Percentiles rank a stretch among this genome's conserved stretches.
These are phyloP conservation scores for Habrosyne pyritoides DNA, from an alignment of 2,888 invertebrate species.

Conservation along the genomic window DNA sequence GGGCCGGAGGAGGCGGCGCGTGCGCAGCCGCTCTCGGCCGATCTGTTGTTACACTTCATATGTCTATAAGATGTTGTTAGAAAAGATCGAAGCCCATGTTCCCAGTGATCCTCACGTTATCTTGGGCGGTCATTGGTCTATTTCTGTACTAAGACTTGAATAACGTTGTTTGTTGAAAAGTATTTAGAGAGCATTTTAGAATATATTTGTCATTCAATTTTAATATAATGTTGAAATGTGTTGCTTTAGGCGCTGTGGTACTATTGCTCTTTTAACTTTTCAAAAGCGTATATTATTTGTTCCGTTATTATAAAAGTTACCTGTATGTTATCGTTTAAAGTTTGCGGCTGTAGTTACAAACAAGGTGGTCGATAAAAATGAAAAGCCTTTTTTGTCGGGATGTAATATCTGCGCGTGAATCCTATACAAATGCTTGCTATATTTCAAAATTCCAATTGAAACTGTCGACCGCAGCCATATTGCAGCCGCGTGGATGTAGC, in stretches of 20 bases:
- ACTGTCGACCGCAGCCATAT: neutral
- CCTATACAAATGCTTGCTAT: neutral
- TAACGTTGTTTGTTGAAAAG: conserved; percentile 74
- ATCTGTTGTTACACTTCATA: conserved; percentile 65
- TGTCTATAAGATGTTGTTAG: conserved; percentile 66
- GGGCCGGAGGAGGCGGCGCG: conserved; percentile 23
- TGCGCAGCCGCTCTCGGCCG: conserved; percentile 22
- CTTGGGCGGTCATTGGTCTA: conserved; percentile 47
- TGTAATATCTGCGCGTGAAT: too few relatives aligned
- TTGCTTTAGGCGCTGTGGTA: conserved; percentile 1
- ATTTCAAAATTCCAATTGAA: neutral
- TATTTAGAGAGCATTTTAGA: conserved; percentile 63
- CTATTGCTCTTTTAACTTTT: neutral
- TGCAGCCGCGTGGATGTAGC: neutral
- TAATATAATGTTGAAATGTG: conserved; percentile 20
- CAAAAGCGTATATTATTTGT: neutral
- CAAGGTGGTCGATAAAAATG: neutral
- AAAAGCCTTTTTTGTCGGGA: neutral
- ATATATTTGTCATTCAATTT: conserved; percentile 42
- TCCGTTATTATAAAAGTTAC: neutral
- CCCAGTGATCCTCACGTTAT: conserved; percentile 20
- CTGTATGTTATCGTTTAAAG: neutral
- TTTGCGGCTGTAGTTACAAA: conserved; percentile 1
- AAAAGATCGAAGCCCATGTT: conserved; percentile 36
- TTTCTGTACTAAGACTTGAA: conserved; percentile 64